Conservation (phyloP, 2,113 vertebrate species). For the Erythrocercus mccallii region DNA sequence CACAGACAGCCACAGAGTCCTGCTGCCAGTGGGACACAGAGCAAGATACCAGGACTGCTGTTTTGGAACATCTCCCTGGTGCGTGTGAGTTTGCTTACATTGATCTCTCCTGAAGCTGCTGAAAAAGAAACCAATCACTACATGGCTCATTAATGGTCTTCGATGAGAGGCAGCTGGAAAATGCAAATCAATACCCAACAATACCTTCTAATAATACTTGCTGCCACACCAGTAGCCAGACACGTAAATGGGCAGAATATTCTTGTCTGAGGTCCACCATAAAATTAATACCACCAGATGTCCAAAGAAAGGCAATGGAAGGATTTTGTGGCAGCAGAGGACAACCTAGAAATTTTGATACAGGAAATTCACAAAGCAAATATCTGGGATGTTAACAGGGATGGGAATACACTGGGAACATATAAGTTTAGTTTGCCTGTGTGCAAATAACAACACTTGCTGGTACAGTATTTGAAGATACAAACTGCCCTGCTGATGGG, state of each 20-base stretch:
- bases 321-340: not conserved
- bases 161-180: not conserved
- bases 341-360: not conserved
- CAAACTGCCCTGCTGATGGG: not conserved
- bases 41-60: not conserved
- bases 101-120: not conserved
- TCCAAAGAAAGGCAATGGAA: not conserved
- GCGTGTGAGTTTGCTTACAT: not conserved
- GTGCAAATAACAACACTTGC: not conserved
- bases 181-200: not conserved
- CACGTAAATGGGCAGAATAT: not conserved
- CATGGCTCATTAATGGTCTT: not conserved
- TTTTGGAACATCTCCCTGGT: not conserved
- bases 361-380: not conserved
- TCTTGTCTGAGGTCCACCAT: not conserved
- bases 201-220: not conserved
- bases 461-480: not conserved
- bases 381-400: not conserved
- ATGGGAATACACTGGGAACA: not conserved
- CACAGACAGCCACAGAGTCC: not conserved
- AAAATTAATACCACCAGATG: constrained; percentile 7
- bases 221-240: not conserved
- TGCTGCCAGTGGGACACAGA: not conserved
- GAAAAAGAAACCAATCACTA: not conserved
- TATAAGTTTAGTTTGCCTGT: not conserved